These are phyloP conservation scores for Axis porcinus DNA, from an alignment of 2,113 vertebrate species.

Conservation along the genomic window DNA sequence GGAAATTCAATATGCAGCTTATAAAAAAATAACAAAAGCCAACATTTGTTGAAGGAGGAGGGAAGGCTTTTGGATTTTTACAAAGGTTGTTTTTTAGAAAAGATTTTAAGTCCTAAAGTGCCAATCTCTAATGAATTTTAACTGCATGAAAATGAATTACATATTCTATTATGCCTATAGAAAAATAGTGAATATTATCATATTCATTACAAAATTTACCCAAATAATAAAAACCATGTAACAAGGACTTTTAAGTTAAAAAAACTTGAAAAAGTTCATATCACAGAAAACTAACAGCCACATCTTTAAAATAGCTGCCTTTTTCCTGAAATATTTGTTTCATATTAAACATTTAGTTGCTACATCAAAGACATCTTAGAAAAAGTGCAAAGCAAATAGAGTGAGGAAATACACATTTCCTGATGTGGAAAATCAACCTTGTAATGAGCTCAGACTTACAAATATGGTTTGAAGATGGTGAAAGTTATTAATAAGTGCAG, in stretches of 20 bases:
- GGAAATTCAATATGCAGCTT: constrained; percentile 83
- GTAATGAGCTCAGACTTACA: background rate
- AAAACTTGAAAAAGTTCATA: constrained; percentile 9
- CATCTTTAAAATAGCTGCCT: background rate
- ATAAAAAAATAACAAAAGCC: constrained; percentile 75
- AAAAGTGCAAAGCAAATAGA: background rate
- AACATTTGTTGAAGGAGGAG: constrained; percentile 56
- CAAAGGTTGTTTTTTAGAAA: constrained; percentile 68
- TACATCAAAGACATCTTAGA: background rate
- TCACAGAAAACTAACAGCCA: background rate
- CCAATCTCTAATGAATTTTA: constrained; percentile 63
- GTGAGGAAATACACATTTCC: background rate
- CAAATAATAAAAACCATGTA: constrained; percentile 18
- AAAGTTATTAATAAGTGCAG: background rate
- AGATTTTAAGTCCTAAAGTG: constrained; percentile 69
- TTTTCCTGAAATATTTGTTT: constrained; percentile 48
- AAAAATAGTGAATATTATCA: constrained; percentile 47
- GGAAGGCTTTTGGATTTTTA: constrained; percentile 66
- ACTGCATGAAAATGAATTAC: constrained; percentile 45
- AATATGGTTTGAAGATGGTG: background rate
- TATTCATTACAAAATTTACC: constrained; percentile 29
- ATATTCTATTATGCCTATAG: background rate
- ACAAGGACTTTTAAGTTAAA: background rate
- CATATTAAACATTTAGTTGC: background rate
- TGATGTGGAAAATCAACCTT: constrained; percentile 1